Evolutionary conservation across 2,113 vertebrate species (phyloP), one percentile per base, ranked within the genome.

Genomic region (Pseudois nayaur): DNA sequence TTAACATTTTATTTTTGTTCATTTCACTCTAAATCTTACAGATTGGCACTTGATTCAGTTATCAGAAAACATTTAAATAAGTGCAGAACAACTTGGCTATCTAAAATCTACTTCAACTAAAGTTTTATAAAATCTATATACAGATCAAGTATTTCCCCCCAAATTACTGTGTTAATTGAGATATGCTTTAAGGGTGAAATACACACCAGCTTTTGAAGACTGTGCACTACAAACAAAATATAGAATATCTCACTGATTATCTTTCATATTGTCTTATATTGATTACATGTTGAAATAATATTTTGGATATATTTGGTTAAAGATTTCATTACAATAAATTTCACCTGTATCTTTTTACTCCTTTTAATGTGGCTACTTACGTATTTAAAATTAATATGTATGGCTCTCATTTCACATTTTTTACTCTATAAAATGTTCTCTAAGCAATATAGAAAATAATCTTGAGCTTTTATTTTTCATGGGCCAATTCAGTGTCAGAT

Each of bases 351-450:
- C 60, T 90, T 95, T 92, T 96, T 79, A 78, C 45, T 74, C 76
- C 19, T 40, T 91, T 94, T 96, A 74, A 92, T 81, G 48, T 91
- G 71, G 60, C 67, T 95, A 54, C 16, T 59, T 52, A 64, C 3
- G 79, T 74, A 94, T 71, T 87, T 92, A 90, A 94, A 97, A 78
- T 86, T 71, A 74, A 95, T 25, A 90, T 25, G 93, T 45, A 31
- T n/a, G 48, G 86, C 48, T 85, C 62, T 95, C 29, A 31, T 52
- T 97, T 91, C 60, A 7, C 0, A 40, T 16, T 85, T 74, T 84
- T 45, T 83, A 64, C 11, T 92, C 19, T 93, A 33, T 87, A 82
- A 93, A 91, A 64, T 62, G 6, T 79, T 96, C 50, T 74, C 33
- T 95, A 31, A 84, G 76, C 95, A 94, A 71, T 82, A 83, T 17